phyloP scores from a whole-genome alignment of 1,140 invertebrate genomes.

The Pissodes strobi region DNA sequence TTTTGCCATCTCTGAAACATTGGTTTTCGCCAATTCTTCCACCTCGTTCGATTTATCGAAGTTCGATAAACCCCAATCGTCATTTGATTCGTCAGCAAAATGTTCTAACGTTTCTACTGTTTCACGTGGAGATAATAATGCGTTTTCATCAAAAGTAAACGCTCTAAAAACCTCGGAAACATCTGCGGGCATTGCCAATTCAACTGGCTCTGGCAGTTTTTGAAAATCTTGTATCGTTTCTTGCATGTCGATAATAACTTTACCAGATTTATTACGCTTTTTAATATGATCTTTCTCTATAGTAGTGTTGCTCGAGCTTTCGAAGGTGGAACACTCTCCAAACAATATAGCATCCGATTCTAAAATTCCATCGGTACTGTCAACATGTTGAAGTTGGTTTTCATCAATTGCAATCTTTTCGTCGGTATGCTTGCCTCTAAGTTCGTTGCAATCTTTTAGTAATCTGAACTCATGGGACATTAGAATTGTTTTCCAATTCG shows the following conservation, averaged over 20 bases:
- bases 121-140: neutral
- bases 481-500: conserved; percentile 44
- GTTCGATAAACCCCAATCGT: conserved; percentile 19
- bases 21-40: neutral
- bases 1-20: neutral
- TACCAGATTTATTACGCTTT: neutral
- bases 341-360: conserved; percentile 2
- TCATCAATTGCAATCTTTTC: conserved; percentile 6
- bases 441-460: conserved; percentile 3
- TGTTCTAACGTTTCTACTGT: neutral
- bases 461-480: conserved; percentile 43
- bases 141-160: neutral
- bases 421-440: conserved; percentile 24
- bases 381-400: neutral
- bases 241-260: conserved; percentile 21
- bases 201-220: conserved; percentile 17
- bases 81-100: conserved; percentile 15
- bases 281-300: neutral
- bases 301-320: neutral
- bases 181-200: conserved; percentile 24
- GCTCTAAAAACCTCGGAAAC: conserved; percentile 9
- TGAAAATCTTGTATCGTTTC: conserved; percentile 12
- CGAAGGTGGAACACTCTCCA: neutral
- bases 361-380: neutral
- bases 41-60: neutral